phyloP scores from a whole-genome alignment of 2,888 invertebrate genomes.

The Acanthosepion pharaonis region DNA sequence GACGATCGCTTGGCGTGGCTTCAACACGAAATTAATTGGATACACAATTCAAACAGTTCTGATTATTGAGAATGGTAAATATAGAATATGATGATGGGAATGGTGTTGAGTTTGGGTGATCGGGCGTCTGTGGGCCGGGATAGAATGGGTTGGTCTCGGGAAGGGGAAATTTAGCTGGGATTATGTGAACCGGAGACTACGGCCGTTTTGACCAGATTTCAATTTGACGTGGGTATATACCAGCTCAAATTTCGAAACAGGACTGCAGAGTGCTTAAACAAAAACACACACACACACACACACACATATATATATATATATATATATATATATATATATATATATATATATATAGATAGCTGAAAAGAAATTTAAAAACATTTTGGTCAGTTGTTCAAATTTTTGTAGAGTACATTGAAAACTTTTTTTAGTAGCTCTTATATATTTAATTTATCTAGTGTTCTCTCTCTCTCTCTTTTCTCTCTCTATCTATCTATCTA shows the following conservation, averaged over 20 bases:
- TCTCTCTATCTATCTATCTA: neutral
- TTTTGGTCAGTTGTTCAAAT: no score
- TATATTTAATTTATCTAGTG: neutral
- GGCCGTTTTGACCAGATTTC: neutral
- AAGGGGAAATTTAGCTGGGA: no score
- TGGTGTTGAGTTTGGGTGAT: neutral
- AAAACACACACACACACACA: neutral
- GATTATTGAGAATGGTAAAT: constrained; percentile 12
- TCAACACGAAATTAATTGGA: constrained; percentile 14
- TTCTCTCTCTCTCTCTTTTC: neutral
- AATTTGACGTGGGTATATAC: neutral
- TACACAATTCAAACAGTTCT: neutral
- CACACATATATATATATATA: neutral
- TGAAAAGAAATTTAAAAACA: neutral
- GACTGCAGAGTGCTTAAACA: neutral
- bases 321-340: neutral
- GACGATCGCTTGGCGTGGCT: neutral
- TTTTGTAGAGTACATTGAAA: no score
- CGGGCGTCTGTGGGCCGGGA: neutral
- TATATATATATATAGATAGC: neutral
- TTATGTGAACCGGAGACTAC: neutral
- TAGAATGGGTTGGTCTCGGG: neutral
- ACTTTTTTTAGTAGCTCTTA: neutral
- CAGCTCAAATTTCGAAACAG: neutral
- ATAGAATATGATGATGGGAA: neutral